Base-by-base conservation (phyloP, 1,140 invertebrate genomes). In the Cyclargus thomasi region DNA sequence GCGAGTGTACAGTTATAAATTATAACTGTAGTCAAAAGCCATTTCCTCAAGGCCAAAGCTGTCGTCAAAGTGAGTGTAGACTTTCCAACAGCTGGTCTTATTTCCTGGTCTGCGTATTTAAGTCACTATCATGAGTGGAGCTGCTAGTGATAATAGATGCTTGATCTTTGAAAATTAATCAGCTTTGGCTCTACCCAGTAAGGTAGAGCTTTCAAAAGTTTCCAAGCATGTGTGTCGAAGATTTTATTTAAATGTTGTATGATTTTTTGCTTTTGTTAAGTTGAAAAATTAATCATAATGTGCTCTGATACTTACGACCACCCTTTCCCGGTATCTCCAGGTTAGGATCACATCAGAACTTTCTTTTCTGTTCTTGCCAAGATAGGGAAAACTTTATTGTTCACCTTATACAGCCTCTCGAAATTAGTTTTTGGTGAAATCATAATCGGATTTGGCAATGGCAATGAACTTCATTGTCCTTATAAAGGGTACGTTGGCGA, bases 391-490 rank as follows among this genome's bases (percentile, higher is more conserved):
- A 2, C 14, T 47, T 16, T 47, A 47, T 11, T 47, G 55, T 20
- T 57, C 55, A 57, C 55, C 55, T 57, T 20, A 57, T 10, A 18
- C 21, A 2, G 55, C 55, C 55, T 21, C 55, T 18, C 18, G 20
- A 21, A 59, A 20, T 18, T 59, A 2, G 11, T 59, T 55, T 55
- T 55, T 20, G 20, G 20, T 10, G 21, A 59, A 59, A 20, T 20
- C 55, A 69, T 69, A 68, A 72, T 67, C 53, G 65, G 67, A 69
- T 67, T 64, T 62, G 10, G 55, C n/a, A 59, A 64, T 67, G 70
- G 70, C 70, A 72, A 72, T 72, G 67, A 72, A 72, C 70, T 72
- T 72, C 64, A 69, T 18, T 64, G 29, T 14, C 29, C 63, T 64
- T 35, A 39, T 63, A 64, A 22, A 39, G 63, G 63, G 29, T 47